These are phyloP conservation scores for Coreoperca whiteheadi DNA, from an alignment of 2,113 vertebrate species.

Conservation along the genomic window DNA sequence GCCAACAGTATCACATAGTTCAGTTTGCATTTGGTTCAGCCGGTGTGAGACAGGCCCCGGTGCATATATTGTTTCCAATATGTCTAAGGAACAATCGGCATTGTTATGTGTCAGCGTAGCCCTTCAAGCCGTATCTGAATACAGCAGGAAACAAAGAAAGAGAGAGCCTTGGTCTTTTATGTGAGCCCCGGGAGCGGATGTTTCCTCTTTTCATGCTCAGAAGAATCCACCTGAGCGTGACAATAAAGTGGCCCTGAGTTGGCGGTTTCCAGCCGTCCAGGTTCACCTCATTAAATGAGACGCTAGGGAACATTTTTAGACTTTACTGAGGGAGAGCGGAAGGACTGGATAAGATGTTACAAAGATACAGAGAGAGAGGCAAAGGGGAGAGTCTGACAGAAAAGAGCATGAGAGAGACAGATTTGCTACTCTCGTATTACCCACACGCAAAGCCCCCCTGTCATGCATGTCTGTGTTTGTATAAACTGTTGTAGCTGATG, in stretches of 20 bases:
- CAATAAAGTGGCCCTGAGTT: slow-evolving; percentile 43
- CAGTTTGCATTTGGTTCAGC: slow-evolving; percentile 17
- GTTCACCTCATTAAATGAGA: slow-evolving; percentile 64
- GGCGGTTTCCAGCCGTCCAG: slow-evolving; percentile 51
- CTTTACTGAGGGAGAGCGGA: slow-evolving; percentile 28
- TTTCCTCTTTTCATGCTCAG: slow-evolving; percentile 58
- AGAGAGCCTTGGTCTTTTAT: slow-evolving; percentile 45
- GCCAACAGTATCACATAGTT: slow-evolving; percentile 20
- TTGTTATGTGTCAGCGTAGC: slow-evolving; percentile 20
- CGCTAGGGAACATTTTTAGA: slow-evolving; percentile 50
- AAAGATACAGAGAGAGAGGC: slow-evolving; percentile 7
- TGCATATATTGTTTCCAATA: slow-evolving; percentile 27
- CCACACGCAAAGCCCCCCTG: slow-evolving; percentile 30
- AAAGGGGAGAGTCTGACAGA: not conserved
- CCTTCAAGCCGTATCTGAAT: slow-evolving; percentile 34
- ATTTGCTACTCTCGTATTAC: slow-evolving; percentile 50
- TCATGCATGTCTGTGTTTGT: slow-evolving; percentile 54
- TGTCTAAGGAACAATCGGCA: slow-evolving; percentile 48
- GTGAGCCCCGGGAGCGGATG: slow-evolving; percentile 59
- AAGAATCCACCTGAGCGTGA: slow-evolving; percentile 70
- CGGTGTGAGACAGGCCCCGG: not conserved
- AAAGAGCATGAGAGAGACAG: slow-evolving; percentile 23
- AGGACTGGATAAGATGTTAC: slow-evolving; percentile 53
- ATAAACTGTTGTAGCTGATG: slow-evolving; percentile 48
- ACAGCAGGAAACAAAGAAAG: slow-evolving; percentile 56